phyloP scores from a whole-genome alignment of 2,888 invertebrate species.

The Diaphora mendica region DNA sequence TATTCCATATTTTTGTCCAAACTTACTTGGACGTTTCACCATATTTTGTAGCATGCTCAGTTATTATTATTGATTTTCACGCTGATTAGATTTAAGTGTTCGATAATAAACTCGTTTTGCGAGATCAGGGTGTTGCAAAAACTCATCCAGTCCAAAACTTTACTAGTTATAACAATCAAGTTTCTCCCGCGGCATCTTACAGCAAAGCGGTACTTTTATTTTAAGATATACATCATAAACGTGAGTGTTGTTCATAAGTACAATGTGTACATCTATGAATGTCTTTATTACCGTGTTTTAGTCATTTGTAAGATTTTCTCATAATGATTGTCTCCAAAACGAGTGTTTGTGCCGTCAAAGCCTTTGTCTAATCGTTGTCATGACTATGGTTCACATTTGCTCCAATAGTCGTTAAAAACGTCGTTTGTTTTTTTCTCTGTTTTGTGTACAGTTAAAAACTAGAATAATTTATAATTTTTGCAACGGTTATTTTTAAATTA shows the following conservation, averaged over 20 bases:
- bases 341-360: slow-evolving; percentile 83
- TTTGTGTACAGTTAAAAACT: slow-evolving; percentile 9
- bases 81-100: slow-evolving; percentile 25
- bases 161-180: slow-evolving; percentile 73
- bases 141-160: slow-evolving; percentile 47
- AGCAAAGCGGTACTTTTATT: slow-evolving; percentile 84
- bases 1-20: not conserved
- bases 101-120: slow-evolving; percentile 37
- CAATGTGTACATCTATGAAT: slow-evolving; percentile 84
- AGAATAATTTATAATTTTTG: slow-evolving; percentile 26
- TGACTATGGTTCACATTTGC: slow-evolving; percentile 68
- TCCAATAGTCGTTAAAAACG: slow-evolving; percentile 59
- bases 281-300: slow-evolving; percentile 85
- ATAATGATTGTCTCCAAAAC: slow-evolving; percentile 86
- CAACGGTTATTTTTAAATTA: not conserved
- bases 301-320: slow-evolving; percentile 86
- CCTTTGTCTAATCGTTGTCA: slow-evolving; percentile 84
- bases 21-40: not conserved
- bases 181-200: slow-evolving; percentile 77
- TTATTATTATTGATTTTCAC: slow-evolving; percentile 30
- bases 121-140: slow-evolving; percentile 49
- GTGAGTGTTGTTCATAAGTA: slow-evolving; percentile 84
- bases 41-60: slow-evolving; percentile 20
- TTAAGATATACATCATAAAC: slow-evolving; percentile 84
- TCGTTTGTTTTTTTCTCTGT: slow-evolving; percentile 45